A percentile compares a stretch with the other conserved stretches of the same genome.
phyloP scores from a whole-genome alignment of 2,888 invertebrate species.

The Andrena haemorrhoa region DNA sequence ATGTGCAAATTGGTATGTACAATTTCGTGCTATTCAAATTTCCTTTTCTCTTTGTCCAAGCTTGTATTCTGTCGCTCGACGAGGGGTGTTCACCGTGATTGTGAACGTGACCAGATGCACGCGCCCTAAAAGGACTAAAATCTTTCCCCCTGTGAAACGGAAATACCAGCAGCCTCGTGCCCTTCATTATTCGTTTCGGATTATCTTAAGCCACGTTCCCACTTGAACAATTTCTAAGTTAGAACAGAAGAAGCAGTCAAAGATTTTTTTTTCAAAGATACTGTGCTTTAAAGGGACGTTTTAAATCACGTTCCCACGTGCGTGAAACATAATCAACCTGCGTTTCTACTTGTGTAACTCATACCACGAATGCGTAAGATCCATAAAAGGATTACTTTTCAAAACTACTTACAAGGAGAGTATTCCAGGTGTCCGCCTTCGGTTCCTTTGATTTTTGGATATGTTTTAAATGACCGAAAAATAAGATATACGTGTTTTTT shows the following conservation, averaged over 20 bases:
- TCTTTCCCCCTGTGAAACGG: slow-evolving; percentile 39
- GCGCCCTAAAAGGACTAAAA: slow-evolving; percentile 33
- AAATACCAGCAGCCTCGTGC: slow-evolving; percentile 43
- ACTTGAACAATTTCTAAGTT: not conserved
- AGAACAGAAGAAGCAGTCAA: not conserved
- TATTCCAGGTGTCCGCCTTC: no score
- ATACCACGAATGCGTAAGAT: no score
- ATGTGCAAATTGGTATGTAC: slow-evolving; percentile 37
- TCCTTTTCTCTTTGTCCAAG: not conserved
- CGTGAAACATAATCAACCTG: not conserved
- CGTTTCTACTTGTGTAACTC: no score
- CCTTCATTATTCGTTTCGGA: slow-evolving; percentile 14
- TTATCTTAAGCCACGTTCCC: not conserved
- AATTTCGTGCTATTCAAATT: slow-evolving; percentile 16
- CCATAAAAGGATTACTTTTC: no score
- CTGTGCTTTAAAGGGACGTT: not conserved
- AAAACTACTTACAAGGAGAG: no score
- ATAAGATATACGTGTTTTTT: no score
- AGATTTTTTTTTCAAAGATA: not conserved
- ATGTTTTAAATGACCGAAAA: no score
- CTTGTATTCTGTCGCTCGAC: slow-evolving; percentile 20
- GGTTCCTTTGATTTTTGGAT: no score
- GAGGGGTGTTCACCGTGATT: slow-evolving; percentile 29
- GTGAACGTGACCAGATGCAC: slow-evolving; percentile 62
- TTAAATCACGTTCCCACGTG: not conserved